A percentile compares a stretch with the other conserved stretches of the same genome.
Conservation (phyloP, 2,888 invertebrate species). For the Hetaerina titia region DNA sequence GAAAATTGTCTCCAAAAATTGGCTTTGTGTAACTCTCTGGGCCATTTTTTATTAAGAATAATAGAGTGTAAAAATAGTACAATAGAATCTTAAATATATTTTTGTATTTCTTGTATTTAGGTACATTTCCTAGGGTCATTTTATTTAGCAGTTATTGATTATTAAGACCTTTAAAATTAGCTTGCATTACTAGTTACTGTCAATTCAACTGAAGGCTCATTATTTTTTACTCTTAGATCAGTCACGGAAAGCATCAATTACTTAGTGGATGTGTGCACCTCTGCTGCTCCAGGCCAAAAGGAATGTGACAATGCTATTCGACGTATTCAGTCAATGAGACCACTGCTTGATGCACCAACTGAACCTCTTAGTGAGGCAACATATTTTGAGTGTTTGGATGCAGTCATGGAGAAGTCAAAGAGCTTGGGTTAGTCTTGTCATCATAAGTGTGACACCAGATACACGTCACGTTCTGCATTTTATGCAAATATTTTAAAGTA, state of each 20-base stretch:
- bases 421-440: conserved; percentile 80
- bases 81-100: neutral
- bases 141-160: neutral
- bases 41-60: too few species aligned
- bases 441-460: conserved; percentile 23
- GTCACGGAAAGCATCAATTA: conserved; percentile 96
- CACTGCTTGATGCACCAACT: conserved; percentile 89
- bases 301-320: conserved; percentile 98
- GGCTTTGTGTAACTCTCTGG: too few species aligned
- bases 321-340: conserved; percentile 91
- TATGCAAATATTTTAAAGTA: too few species aligned
- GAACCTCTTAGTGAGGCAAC: conserved; percentile 93
- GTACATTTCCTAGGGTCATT: neutral
- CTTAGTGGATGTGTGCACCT: conserved; percentile 91
- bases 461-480: neutral
- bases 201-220: neutral
- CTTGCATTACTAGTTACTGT: neutral
- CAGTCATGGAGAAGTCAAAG: conserved; percentile 93
- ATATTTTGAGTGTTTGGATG: conserved; percentile 96
- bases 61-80: too few species aligned
- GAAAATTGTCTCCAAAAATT: too few species aligned
- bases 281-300: conserved; percentile 95
- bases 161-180: neutral
- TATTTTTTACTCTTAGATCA: conserved; percentile 78
- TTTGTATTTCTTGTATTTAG: neutral